phyloP scores from a whole-genome alignment of 1,140 invertebrate species.

The Drosophila truncata region DNA sequence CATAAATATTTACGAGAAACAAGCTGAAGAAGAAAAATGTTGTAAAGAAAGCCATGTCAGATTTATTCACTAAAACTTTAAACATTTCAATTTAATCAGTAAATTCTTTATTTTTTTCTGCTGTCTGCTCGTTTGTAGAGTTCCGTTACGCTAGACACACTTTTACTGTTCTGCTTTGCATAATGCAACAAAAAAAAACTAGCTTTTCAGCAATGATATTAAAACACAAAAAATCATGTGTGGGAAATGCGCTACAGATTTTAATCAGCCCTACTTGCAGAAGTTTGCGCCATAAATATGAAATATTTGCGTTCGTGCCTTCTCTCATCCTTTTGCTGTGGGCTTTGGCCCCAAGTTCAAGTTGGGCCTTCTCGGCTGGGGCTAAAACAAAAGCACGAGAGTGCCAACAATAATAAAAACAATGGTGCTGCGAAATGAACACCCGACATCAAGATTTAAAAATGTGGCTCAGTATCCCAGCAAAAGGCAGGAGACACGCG shows the following conservation, averaged over 20 bases:
- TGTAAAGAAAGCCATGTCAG: not conserved
- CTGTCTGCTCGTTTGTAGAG: not conserved
- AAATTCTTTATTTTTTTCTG: not conserved
- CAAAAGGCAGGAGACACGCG: slow-evolving; percentile 34
- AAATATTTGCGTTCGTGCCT: not conserved
- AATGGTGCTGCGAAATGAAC: slow-evolving; percentile 61
- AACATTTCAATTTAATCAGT: not conserved
- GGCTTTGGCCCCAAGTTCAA: slow-evolving; percentile 47
- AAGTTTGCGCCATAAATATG: slow-evolving; percentile 2
- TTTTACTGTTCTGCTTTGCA: not conserved
- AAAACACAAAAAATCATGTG: slow-evolving; percentile 6
- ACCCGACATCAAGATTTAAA: slow-evolving; percentile 64
- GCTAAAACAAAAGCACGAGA: slow-evolving; percentile 56
- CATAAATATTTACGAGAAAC: not conserved
- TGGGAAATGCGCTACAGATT: not conserved
- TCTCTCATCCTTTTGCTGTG: not conserved
- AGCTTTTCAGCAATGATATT: not conserved
- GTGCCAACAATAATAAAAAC: slow-evolving; percentile 72
- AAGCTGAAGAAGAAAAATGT: no score
- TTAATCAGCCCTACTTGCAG: not conserved
- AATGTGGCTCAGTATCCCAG: slow-evolving; percentile 6
- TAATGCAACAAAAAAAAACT: not conserved
- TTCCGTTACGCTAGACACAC: not conserved
- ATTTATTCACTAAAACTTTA: not conserved
- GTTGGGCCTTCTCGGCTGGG: slow-evolving; percentile 26